A percentile compares a stretch with the other conserved stretches of the same genome.
phyloP scores from a whole-genome alignment of 1,140 invertebrate genomes.

The Drosophila lacertosa region DNA sequence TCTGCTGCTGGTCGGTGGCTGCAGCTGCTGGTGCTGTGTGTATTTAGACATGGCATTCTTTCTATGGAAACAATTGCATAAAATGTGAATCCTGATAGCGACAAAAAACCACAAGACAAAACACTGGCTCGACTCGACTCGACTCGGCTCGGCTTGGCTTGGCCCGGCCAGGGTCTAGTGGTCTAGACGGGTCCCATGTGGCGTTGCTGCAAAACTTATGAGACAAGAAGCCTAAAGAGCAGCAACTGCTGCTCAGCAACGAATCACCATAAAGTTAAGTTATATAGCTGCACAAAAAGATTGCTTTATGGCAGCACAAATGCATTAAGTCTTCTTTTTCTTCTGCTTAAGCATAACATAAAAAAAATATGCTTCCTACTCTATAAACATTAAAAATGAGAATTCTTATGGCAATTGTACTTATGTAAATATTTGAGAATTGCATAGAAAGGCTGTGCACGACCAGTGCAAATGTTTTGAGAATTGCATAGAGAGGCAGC shows the following conservation, averaged over 20 bases:
- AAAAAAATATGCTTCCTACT: no score
- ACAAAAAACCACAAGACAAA: conserved; percentile 55
- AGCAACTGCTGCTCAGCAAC: conserved; percentile 8
- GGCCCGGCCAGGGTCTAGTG: background rate
- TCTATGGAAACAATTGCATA: conserved; percentile 82
- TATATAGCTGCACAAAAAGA: conserved; percentile 19
- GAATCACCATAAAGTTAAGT: conserved; percentile 41
- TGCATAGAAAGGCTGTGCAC: conserved; percentile 13
- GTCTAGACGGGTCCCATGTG: conserved; percentile 36
- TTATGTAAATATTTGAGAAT: conserved; percentile 10
- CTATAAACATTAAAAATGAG: no score
- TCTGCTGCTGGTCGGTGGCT: conserved; percentile 32
- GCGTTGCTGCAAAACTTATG: conserved; percentile 9
- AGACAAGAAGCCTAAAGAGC: conserved; percentile 10
- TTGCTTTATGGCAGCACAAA: conserved; percentile 13
- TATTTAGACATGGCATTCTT: conserved; percentile 76
- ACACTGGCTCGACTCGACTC: conserved; percentile 16
- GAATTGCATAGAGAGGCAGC: conserved; percentile 32
- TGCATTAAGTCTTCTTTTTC: conserved; percentile 13
- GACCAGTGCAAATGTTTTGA: conserved; percentile 4
- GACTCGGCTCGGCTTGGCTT: background rate
- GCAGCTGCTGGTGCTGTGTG: conserved; percentile 39
- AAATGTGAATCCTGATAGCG: conserved; percentile 80
- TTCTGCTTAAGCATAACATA: background rate
- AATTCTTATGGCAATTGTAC: no score